Base-by-base conservation (phyloP, 2,888 invertebrate species). In the Lydus trimaculatus region DNA sequence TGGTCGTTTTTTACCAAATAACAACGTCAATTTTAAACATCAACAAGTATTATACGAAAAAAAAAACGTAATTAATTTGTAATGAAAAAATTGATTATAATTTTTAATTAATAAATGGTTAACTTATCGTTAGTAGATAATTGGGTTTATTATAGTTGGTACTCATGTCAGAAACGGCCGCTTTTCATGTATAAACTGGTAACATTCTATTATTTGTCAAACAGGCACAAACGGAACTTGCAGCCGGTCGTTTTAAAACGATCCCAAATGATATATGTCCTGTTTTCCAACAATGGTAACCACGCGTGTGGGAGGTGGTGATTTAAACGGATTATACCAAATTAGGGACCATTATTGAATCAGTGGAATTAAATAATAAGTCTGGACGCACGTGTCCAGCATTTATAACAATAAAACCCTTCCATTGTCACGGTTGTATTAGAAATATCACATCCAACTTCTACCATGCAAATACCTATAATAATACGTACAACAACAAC, bases 361-460 rank as follows among this genome's bases (percentile, higher is more conserved):
- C 73, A 77, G 73, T 73, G 63, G 72, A 75, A 78, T 77, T 75
- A 74, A 77, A 78, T 78, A 77, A 78, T 77, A 75, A 77, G 74
- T 65, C 67, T 64, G 67, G 62, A 67, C 64, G 70, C 72, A 68
- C 72, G 76, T 76, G 78, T 67, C 64, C 48, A 15, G 70, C 69
- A 69, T 72, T 69, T 56, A 70, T 48, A 62, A 64, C 64, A 58
- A 64, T 64, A 36, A 17, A 58, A 43, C 59, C 31, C 11, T 48
- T 11, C 20, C 48, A 20, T 48, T 48, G 48, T 20, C 43, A 48
- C 48, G 11, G 48, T 48, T 48, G 17, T 43, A 43, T 6, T 43
- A 17, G 17, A 43, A 43, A 17, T 43, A 17, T 6, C 5, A 43
- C 43, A 43, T 43, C 11, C 31, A 28, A 20, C 17, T 9, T 33